A percentile compares a stretch with the other conserved stretches of the same genome.
phyloP scores from a whole-genome alignment of 2,797 vertebrate genomes.

The Sebastes minor region DNA sequence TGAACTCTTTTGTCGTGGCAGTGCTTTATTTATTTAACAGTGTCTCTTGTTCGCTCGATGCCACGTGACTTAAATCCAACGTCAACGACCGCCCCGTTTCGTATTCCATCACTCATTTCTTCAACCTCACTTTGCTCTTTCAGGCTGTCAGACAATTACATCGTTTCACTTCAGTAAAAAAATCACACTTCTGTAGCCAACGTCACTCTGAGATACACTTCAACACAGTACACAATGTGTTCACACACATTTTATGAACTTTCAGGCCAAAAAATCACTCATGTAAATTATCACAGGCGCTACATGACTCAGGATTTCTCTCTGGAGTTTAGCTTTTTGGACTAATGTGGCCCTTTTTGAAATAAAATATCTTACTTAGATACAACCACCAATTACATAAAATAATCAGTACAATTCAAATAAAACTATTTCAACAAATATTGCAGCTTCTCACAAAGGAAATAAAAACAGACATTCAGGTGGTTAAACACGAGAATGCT shows the following conservation, averaged over 20 bases:
- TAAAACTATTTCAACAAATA: constrained; percentile 50
- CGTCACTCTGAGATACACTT: constrained; percentile 45
- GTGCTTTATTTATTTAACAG: constrained; percentile 7
- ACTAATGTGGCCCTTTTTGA: constrained; percentile 22
- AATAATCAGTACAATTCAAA: constrained; percentile 27
- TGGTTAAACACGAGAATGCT: constrained; percentile 27
- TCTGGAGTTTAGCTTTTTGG: constrained; percentile 8
- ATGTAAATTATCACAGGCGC: background rate
- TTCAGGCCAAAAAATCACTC: constrained; percentile 12
- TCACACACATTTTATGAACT: constrained; percentile 14
- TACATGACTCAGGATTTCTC: constrained; percentile 11
- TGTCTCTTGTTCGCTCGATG: background rate
- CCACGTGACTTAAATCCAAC: background rate
- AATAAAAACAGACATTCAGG: background rate
- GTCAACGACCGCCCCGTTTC: background rate
- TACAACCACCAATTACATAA: constrained; percentile 23
- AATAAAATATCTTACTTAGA: constrained; percentile 22
- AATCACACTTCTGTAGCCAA: background rate
- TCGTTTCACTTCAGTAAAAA: background rate
- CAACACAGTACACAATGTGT: constrained; percentile 66
- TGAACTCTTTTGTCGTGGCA: constrained; percentile 18
- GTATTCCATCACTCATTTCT: background rate
- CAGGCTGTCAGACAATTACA: background rate
- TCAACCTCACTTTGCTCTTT: background rate
- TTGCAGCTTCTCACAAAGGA: constrained; percentile 46